Evolutionary conservation across 2,888 invertebrate species (phyloP).

Genomic region (Pristionchus exspectatus): DNA sequence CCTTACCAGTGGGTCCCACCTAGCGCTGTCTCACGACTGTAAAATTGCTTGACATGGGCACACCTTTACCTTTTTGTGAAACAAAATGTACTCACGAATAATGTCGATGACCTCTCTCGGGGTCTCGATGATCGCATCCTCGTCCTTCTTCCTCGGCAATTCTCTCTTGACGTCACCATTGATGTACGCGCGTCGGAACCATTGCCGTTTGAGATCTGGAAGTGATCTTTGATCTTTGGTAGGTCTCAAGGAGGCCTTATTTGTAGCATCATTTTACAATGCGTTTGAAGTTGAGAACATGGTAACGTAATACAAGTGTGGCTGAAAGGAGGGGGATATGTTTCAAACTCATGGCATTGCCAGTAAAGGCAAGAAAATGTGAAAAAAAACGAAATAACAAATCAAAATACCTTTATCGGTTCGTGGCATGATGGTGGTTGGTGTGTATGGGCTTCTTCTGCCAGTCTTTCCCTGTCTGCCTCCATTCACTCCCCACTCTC

Average conservation of each 20-base stretch:
- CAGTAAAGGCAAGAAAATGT: too few relatives aligned
- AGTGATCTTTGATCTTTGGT: neutral
- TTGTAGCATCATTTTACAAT: too few relatives aligned
- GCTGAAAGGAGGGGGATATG: neutral
- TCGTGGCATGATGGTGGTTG: neutral
- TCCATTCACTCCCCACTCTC: neutral
- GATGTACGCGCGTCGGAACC: constrained; percentile 52
- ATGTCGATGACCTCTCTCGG: constrained; percentile 45
- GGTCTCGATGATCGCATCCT: neutral
- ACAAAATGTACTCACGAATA: constrained; percentile 24
- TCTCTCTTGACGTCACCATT: constrained; percentile 40
- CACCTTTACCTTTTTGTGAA: neutral
- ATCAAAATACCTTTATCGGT: neutral
- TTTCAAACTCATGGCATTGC: neutral
- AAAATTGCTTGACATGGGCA: too few relatives aligned
- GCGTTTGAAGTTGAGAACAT: too few relatives aligned
- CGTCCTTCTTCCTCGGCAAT: neutral
- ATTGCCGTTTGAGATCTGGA: constrained; percentile 35
- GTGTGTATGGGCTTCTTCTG: neutral
- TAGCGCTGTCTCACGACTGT: too few relatives aligned
- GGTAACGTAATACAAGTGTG: too few relatives aligned
- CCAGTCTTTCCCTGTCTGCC: neutral
- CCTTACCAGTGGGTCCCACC: too few relatives aligned
- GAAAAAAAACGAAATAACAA: neutral
- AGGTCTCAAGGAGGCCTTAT: too few relatives aligned